phyloP scores from a whole-genome alignment of 2,113 vertebrate species.

The Serinus canaria region DNA sequence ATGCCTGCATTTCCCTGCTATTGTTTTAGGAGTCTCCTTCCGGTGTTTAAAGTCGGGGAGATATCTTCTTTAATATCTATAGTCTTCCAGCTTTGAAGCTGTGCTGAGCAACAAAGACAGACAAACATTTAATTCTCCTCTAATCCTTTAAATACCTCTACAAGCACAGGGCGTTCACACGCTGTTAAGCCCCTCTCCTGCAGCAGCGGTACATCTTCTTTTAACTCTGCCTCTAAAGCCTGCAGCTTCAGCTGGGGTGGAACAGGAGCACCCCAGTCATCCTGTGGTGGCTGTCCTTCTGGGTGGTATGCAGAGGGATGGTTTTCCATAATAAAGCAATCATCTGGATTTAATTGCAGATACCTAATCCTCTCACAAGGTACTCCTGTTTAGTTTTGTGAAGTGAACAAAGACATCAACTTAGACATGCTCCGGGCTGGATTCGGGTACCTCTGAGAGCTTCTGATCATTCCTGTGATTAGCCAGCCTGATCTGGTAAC shows the following conservation, averaged over 20 bases:
- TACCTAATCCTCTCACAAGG: slow-evolving; percentile 60
- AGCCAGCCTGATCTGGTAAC: slow-evolving; percentile 9
- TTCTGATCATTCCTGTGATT: slow-evolving; percentile 38
- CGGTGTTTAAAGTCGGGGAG: slow-evolving; percentile 24
- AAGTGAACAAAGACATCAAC: slow-evolving; percentile 55
- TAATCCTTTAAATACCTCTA: slow-evolving; percentile 54
- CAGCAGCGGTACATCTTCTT: slow-evolving; percentile 40
- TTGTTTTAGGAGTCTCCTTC: slow-evolving; percentile 46
- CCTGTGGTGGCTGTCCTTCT: not conserved
- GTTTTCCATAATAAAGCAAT: slow-evolving; percentile 64
- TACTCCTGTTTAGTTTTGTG: slow-evolving; percentile 59
- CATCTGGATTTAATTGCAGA: slow-evolving; percentile 66
- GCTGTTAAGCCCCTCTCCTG: not conserved
- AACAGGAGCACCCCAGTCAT: not conserved
- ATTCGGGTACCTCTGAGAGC: slow-evolving; percentile 19
- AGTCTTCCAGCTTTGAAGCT: slow-evolving; percentile 41
- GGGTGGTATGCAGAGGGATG: slow-evolving; percentile 30
- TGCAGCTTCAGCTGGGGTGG: not conserved
- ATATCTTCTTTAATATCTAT: slow-evolving; percentile 26
- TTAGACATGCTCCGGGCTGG: not conserved
- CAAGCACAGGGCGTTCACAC: not conserved
- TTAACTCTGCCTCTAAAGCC: slow-evolving; percentile 29
- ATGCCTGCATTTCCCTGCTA: not conserved
- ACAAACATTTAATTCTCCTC: slow-evolving; percentile 50
- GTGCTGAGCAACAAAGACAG: slow-evolving; percentile 29